Conservation (phyloP, 2,888 invertebrate species). For the Lordiphosa fenestrarum region DNA sequence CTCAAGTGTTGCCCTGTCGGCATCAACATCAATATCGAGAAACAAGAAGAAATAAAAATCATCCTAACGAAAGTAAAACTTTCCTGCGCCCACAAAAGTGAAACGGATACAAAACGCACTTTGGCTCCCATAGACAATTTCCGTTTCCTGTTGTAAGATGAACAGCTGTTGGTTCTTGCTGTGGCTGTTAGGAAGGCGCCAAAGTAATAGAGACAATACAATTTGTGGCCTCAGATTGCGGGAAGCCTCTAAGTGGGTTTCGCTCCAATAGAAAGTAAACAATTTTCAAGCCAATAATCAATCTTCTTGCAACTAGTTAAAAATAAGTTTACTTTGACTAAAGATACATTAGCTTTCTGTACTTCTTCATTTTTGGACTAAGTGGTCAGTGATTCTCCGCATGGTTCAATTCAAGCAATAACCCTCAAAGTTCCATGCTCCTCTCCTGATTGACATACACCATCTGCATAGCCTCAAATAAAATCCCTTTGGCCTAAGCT, state of each 20-base stretch:
- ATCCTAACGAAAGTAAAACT: conserved; percentile 33
- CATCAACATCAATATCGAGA: conserved; percentile 24
- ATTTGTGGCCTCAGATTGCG: conserved; percentile 31
- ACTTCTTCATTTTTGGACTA: too few relatives aligned
- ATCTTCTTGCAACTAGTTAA: not conserved
- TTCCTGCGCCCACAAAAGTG: conserved; percentile 23
- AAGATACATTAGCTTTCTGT: too few relatives aligned
- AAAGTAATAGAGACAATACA: conserved; percentile 60
- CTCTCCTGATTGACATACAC: conserved; percentile 16
- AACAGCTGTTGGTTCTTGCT: conserved; percentile 43
- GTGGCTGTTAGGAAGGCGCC: conserved; percentile 32
- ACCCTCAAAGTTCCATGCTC: not conserved
- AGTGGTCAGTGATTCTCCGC: too few relatives aligned
- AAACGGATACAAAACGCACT: conserved; percentile 52
- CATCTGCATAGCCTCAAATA: conserved; percentile 1
- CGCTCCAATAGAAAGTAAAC: not conserved
- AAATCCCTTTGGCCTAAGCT: conserved; percentile 34
- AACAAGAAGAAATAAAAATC: conserved; percentile 18
- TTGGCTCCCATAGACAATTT: conserved; percentile 58
- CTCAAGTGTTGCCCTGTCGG: conserved; percentile 21
- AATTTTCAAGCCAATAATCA: not conserved
- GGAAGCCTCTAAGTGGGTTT: not conserved
- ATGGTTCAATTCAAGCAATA: too few relatives aligned
- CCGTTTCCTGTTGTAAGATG: conserved; percentile 63
- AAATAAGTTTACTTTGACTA: too few relatives aligned